phyloP scores from a whole-genome alignment of 2,113 vertebrate species.

The Vanacampus margaritifer region DNA sequence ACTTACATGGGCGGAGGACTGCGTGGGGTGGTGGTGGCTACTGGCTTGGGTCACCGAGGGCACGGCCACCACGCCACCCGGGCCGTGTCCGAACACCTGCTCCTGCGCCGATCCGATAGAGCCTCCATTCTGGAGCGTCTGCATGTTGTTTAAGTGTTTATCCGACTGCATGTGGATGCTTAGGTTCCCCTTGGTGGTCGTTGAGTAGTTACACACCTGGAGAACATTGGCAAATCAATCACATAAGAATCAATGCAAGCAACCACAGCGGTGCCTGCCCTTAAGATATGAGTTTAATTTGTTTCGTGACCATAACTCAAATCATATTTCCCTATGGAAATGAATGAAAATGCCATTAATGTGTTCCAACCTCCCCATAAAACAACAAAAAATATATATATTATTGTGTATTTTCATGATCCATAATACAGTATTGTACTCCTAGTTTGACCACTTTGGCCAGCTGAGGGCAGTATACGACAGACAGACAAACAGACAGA shows the following conservation, averaged over 20 bases:
- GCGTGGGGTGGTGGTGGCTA: slow-evolving; percentile 74
- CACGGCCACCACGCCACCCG: slow-evolving; percentile 79
- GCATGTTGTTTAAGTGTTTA: slow-evolving; percentile 99
- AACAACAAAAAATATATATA: background rate
- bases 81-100: slow-evolving; percentile 88
- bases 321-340: background rate
- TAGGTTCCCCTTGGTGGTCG: slow-evolving; percentile 99
- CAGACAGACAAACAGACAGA: no score
- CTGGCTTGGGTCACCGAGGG: slow-evolving; percentile 76
- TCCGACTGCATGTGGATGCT: slow-evolving; percentile 99
- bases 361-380: background rate
- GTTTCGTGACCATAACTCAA: background rate
- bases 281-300: background rate
- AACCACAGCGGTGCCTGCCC: background rate
- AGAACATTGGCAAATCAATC: background rate
- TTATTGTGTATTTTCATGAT: no score
- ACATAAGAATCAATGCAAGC: background rate
- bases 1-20: slow-evolving; percentile 81
- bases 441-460: no score
- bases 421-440: no score
- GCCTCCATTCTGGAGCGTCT: slow-evolving; percentile 95
- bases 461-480: no score
- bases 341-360: background rate
- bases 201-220: slow-evolving; percentile 98
- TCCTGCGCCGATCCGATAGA: slow-evolving; percentile 74